Conservation (phyloP, 2,888 invertebrate species). For the Pandemis corylana region DNA sequence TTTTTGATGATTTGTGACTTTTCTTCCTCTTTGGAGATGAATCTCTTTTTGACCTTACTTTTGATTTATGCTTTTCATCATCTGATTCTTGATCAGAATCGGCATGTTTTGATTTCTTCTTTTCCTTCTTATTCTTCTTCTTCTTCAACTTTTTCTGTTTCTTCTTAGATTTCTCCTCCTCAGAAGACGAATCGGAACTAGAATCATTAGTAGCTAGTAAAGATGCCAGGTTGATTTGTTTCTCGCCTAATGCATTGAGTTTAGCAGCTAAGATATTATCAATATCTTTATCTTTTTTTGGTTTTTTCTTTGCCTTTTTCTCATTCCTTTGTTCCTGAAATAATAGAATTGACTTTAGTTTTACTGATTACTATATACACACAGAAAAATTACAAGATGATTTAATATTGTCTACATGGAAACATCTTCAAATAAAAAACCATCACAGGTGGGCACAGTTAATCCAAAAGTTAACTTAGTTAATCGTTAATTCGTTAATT, state of each 20-base stretch:
- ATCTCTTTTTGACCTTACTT: slow-evolving; percentile 47
- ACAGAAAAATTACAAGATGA: background rate
- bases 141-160: slow-evolving; percentile 68
- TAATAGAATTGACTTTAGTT: background rate
- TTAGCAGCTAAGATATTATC: slow-evolving; percentile 89
- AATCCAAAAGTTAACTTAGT: too few species aligned
- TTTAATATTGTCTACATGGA: too few species aligned
- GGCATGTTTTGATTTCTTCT: slow-evolving; percentile 54
- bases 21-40: slow-evolving; percentile 44
- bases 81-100: slow-evolving; percentile 20
- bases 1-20: slow-evolving; percentile 34
- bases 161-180: slow-evolving; percentile 54
- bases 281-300: slow-evolving; percentile 81
- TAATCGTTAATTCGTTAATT: too few species aligned
- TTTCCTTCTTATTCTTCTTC: slow-evolving; percentile 59
- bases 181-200: slow-evolving; percentile 61
- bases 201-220: slow-evolving; percentile 71
- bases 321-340: slow-evolving; percentile 71
- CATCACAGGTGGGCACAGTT: too few species aligned
- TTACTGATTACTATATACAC: background rate
- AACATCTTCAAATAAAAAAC: too few species aligned
- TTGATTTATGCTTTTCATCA: slow-evolving; percentile 13
- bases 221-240: slow-evolving; percentile 67
- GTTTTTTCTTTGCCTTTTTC: slow-evolving; percentile 79
- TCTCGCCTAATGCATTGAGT: slow-evolving; percentile 86